Evolutionary conservation across 2,888 invertebrate genomes (phyloP), one percentile per base, ranked within the genome.

Genomic region (Strigamia maritima): DNA sequence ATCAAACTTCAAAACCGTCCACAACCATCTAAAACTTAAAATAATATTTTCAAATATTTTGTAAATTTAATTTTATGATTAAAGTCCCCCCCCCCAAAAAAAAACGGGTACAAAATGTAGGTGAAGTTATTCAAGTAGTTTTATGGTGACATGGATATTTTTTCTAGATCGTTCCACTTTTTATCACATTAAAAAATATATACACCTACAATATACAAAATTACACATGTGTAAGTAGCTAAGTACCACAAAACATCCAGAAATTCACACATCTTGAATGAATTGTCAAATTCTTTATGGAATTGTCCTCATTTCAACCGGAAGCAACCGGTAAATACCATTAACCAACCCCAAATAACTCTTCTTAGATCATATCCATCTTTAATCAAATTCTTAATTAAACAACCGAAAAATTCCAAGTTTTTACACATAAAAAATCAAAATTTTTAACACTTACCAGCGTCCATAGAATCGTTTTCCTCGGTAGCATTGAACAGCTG

Each of bases 401-500:
- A 44, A 44, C 12, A 2, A 44, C 16, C 44, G 10, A 3, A 44
- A 44, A 44, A 60, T 60, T 7, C 4, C 19, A 7, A 54, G 4
- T 54, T 7, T 54, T 16, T n/a, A 49, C 3, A 49, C 14, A 6
- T 3, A 49, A 49, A 49, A 49, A 49, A 49, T n/a, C 49, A 49
- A 49, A 49, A 6, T 49, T n/a, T n/a, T 49, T 14, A 10, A n/a
- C 60, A 60, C 60, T 60, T 60, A 60, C 60, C 60, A 60, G 60
- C 60, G 60, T 19, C 60, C 60, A 60, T 19, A 60, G 60, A 60
- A 60, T 19, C 22, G 19, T 60, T 24, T 19, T 60, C 60, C 60
- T 60, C 60, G 60, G 60, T 22, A 60, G 60, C 60, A 60, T 60
- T 60, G 60, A 60, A n/a, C 60, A 60, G 60, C 60, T 60, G 60